Evolutionary conservation across 2,888 invertebrate species (phyloP).

Genomic region (Cephus pulcher): DNA sequence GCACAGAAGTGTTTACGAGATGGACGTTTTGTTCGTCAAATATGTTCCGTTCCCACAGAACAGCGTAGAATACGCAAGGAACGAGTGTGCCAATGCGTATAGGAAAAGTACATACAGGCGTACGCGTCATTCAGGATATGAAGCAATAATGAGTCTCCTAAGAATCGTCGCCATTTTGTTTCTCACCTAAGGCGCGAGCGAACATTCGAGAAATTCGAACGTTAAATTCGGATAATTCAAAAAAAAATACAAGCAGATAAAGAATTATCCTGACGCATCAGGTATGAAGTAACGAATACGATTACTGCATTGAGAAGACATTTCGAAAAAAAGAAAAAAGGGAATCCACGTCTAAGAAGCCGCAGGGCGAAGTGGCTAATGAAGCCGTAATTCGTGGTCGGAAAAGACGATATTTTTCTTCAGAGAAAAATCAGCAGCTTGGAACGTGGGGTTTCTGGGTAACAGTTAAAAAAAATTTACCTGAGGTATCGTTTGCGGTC

Average conservation of each 20-base stretch:
- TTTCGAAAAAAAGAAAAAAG: not conserved
- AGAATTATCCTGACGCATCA: not conserved
- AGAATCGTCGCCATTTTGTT: not conserved
- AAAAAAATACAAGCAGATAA: not conserved
- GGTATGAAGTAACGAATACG: not conserved
- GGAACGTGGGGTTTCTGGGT: not conserved
- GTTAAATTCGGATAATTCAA: not conserved
- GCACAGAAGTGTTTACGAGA: slow-evolving; percentile 4
- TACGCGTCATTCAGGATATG: slow-evolving; percentile 41
- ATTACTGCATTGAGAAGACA: not conserved
- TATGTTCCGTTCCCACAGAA: slow-evolving; percentile 3
- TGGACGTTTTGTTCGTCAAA: slow-evolving; percentile 20
- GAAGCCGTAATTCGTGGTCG: not conserved
- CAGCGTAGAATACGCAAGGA: not conserved
- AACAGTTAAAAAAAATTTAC: not conserved
- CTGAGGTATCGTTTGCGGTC: not conserved
- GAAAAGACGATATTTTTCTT: not conserved
- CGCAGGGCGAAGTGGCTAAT: not conserved
- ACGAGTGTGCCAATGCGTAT: not conserved
- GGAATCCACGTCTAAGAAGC: not conserved
- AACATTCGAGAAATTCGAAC: not conserved
- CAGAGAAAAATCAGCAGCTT: not conserved
- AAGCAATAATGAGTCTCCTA: slow-evolving; percentile 29
- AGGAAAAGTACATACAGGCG: slow-evolving; percentile 24
- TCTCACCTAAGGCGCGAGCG: not conserved